phyloP scores from a whole-genome alignment of 1,140 invertebrate genomes.

The Grapholita molesta region DNA sequence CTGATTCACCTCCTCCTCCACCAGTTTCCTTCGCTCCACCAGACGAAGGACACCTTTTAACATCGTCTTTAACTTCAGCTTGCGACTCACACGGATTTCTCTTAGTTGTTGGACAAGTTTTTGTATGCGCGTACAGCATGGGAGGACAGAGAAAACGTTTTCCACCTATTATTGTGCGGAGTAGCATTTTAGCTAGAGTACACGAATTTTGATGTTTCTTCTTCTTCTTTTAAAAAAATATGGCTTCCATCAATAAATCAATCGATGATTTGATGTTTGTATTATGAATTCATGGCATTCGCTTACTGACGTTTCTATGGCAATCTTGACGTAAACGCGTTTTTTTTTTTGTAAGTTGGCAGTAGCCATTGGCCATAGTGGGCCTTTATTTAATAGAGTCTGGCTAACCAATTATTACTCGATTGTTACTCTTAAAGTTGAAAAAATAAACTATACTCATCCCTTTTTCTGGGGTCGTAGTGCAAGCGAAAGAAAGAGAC shows the following conservation, averaged over 20 bases:
- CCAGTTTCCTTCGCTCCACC: background rate
- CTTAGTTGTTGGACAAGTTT: constrained; percentile 26
- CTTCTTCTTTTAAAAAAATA: too few species aligned
- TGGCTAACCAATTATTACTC: too few species aligned
- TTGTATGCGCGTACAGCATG: background rate
- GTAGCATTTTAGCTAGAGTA: background rate
- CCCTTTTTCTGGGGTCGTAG: too few species aligned
- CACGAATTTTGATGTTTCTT: background rate
- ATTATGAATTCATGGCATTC: too few species aligned
- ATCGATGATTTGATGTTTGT: too few species aligned
- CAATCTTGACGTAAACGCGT: background rate
- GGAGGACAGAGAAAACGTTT: background rate
- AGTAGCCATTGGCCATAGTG: too few species aligned
- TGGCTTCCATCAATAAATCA: too few species aligned
- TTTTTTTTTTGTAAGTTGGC: too few species aligned
- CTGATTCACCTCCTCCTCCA: background rate
- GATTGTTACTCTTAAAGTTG: too few species aligned
- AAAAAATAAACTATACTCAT: too few species aligned
- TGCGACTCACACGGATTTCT: background rate
- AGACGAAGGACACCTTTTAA: background rate
- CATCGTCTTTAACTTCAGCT: background rate
- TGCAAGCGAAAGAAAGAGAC: too few species aligned
- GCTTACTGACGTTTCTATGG: background rate
- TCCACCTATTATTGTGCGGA: background rate
- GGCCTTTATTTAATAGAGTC: too few species aligned